phyloP scores from a whole-genome alignment of 2,113 vertebrate genomes.

The Podilymbus podiceps region DNA sequence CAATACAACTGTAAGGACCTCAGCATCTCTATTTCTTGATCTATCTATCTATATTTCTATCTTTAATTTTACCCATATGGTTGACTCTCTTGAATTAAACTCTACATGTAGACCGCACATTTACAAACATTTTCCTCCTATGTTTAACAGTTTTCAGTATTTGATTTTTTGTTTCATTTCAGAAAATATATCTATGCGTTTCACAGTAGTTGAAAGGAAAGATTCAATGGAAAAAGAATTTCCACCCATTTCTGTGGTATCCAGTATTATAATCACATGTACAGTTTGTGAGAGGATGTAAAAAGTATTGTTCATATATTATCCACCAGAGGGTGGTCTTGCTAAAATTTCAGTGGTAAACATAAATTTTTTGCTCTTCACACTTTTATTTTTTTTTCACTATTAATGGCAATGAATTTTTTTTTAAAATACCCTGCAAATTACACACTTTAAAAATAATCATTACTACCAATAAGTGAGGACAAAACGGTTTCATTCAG shows the following conservation, averaged over 20 bases:
- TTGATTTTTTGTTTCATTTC: not conserved
- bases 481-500: not conserved
- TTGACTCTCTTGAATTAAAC: not conserved
- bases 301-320: fast-evolving
- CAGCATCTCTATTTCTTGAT: not conserved
- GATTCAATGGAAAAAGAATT: not conserved
- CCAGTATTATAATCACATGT: not conserved
- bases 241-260: not conserved
- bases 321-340: conserved; percentile 16
- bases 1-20: not conserved
- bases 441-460: not conserved
- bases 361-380: not conserved
- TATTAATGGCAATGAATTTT: not conserved
- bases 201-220: not conserved
- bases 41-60: not conserved
- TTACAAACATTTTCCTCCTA: not conserved
- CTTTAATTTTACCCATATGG: not conserved
- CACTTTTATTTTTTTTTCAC: not conserved
- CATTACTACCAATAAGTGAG: not conserved
- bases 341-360: not conserved
- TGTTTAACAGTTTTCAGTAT: not conserved
- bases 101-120: not conserved
- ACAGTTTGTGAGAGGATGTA: fast-evolving
- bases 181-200: not conserved
- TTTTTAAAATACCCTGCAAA: not conserved